Evolutionary conservation across 2,797 vertebrate species (phyloP).

Genomic region (Lagocephalus sceleratus): DNA sequence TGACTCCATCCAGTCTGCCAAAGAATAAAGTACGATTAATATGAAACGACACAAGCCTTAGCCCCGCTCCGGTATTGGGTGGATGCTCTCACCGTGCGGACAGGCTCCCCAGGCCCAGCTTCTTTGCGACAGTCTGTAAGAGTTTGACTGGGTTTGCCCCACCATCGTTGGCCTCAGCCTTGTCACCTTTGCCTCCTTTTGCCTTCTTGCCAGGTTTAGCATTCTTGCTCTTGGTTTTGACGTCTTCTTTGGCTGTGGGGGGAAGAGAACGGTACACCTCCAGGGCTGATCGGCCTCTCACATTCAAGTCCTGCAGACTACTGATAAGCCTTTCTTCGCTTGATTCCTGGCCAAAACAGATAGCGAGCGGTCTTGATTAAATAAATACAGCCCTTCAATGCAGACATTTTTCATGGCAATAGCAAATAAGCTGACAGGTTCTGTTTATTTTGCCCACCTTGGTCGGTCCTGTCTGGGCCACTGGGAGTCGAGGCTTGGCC

Average conservation of each 20-base stretch:
- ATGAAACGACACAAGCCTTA: slow-evolving; percentile 1
- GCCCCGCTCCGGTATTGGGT: neutral
- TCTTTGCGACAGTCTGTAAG: slow-evolving; percentile 87
- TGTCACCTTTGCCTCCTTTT: slow-evolving; percentile 71
- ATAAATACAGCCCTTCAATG: slow-evolving; percentile 11
- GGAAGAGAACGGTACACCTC: slow-evolving; percentile 87
- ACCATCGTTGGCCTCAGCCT: slow-evolving; percentile 48
- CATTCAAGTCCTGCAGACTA: slow-evolving; percentile 81
- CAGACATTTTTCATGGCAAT: neutral
- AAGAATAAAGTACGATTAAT: slow-evolving; percentile 8
- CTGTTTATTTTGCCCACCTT: slow-evolving; percentile 34
- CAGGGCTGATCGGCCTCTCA: slow-evolving; percentile 81
- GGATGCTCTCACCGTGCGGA: slow-evolving; percentile 81
- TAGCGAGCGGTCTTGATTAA: slow-evolving; percentile 6
- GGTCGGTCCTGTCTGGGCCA: slow-evolving; percentile 28
- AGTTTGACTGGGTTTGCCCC: slow-evolving; percentile 85
- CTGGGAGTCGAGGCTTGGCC: slow-evolving; percentile 72
- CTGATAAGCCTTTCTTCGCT: slow-evolving; percentile 81
- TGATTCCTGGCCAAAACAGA: slow-evolving; percentile 61
- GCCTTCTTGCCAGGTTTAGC: slow-evolving; percentile 78
- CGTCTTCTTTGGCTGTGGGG: slow-evolving; percentile 70
- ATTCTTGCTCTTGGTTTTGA: slow-evolving; percentile 80
- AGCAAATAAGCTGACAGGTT: neutral
- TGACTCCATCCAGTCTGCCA: slow-evolving; percentile 88
- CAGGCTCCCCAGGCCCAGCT: slow-evolving; percentile 85